These are phyloP conservation scores for Phlogophora meticulosa DNA, from an alignment of 2,888 invertebrate species.

Conservation along the genomic window DNA sequence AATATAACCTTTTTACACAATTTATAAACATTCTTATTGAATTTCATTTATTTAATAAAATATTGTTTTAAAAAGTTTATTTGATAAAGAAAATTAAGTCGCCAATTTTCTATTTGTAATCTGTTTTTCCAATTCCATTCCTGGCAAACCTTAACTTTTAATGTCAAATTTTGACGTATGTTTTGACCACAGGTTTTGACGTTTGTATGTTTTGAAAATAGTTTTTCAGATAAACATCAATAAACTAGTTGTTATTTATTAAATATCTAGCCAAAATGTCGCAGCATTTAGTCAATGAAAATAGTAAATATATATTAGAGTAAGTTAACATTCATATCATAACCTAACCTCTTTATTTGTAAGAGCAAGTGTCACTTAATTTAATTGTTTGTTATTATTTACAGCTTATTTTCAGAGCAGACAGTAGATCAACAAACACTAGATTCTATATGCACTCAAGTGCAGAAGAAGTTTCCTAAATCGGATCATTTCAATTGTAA, in stretches of 20 bases:
- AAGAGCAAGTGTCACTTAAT: slow-evolving; percentile 25
- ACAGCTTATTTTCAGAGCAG: slow-evolving; percentile 94
- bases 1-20: no score
- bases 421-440: slow-evolving; percentile 94
- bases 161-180: slow-evolving; percentile 49
- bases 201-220: slow-evolving; percentile 54
- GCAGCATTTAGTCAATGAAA: slow-evolving; percentile 86
- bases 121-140: background rate
- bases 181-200: slow-evolving; percentile 31
- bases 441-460: slow-evolving; percentile 94
- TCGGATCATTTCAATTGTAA: slow-evolving; percentile 95
- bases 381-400: slow-evolving; percentile 69
- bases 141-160: slow-evolving; percentile 27
- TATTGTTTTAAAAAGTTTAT: no score
- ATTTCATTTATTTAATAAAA: no score
- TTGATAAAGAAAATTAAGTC: no score
- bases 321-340: slow-evolving; percentile 70
- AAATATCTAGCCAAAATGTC: slow-evolving; percentile 75
- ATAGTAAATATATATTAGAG: slow-evolving; percentile 89
- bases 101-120: background rate
- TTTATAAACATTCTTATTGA: no score
- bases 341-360: slow-evolving; percentile 63
- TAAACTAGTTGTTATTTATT: slow-evolving; percentile 17
- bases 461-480: slow-evolving; percentile 95
- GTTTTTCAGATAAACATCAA: slow-evolving; percentile 30